Percentiles rank a stretch among this genome's conserved stretches.
Evolutionary conservation across 2,797 vertebrate genomes (phyloP).

Genomic region (Leptatherina wallacei): DNA sequence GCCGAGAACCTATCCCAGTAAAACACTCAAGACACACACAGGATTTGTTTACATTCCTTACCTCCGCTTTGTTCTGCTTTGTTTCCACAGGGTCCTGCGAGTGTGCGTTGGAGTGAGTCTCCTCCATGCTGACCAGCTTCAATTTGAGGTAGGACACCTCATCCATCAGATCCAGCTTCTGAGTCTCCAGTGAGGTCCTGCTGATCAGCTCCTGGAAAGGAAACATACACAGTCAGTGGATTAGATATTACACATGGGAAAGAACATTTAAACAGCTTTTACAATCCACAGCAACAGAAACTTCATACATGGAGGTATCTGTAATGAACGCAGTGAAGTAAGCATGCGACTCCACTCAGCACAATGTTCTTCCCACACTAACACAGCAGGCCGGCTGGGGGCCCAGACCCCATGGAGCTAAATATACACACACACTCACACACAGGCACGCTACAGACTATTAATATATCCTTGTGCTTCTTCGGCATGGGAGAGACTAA

Average conservation of each 20-base stretch:
- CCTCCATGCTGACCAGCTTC: slow-evolving; percentile 93
- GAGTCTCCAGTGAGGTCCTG: slow-evolving; percentile 92
- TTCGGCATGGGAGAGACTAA: slow-evolving; percentile 55
- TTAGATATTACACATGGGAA: slow-evolving; percentile 5
- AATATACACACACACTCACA: slow-evolving; percentile 80
- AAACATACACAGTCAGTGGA: slow-evolving; percentile 23
- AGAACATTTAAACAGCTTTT: neutral
- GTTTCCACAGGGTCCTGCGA: slow-evolving; percentile 79
- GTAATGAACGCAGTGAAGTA: neutral
- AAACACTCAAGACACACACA: neutral
- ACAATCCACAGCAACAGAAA: neutral
- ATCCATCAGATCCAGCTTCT: slow-evolving; percentile 95
- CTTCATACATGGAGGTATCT: slow-evolving; percentile 12
- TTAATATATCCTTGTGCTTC: slow-evolving; percentile 75
- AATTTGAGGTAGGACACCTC: slow-evolving; percentile 95
- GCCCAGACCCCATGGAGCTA: slow-evolving; percentile 73
- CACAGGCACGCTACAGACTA: slow-evolving; percentile 54
- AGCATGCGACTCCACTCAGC: slow-evolving; percentile 44
- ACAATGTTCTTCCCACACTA: slow-evolving; percentile 66
- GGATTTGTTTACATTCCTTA: slow-evolving; percentile 51
- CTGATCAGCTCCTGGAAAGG: slow-evolving; percentile 90
- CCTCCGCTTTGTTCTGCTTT: slow-evolving; percentile 93
- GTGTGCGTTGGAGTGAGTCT: slow-evolving; percentile 82
- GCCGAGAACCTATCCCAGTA: neutral
- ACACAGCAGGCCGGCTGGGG: slow-evolving; percentile 49